Evolutionary conservation across 2,797 vertebrate species (phyloP).

Genomic region (Gorsachius magnificus): DNA sequence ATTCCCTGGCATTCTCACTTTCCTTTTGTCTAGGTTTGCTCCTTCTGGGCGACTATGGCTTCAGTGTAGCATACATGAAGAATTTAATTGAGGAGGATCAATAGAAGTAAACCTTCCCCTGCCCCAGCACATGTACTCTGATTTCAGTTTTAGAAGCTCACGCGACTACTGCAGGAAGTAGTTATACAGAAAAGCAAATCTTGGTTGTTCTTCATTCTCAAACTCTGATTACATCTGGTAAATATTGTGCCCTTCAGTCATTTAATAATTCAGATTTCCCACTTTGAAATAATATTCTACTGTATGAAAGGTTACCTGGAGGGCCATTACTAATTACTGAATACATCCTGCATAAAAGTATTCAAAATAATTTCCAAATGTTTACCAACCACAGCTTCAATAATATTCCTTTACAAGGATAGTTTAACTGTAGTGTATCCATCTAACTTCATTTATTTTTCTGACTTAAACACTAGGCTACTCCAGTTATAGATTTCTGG

Average conservation of each 20-base stretch:
- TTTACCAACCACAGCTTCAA: conserved; percentile 31
- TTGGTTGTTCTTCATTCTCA: conserved; percentile 18
- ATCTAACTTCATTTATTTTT: conserved; percentile 13
- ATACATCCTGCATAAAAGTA: conserved; percentile 54
- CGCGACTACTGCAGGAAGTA: neutral
- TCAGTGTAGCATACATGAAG: neutral
- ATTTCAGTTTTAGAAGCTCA: neutral
- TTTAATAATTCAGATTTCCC: conserved; percentile 56
- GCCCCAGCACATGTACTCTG: neutral
- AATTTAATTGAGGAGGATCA: neutral
- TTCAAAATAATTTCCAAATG: conserved; percentile 44
- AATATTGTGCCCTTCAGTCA: conserved; percentile 52
- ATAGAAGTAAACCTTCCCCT: neutral
- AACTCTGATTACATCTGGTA: conserved; percentile 27
- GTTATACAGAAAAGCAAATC: neutral
- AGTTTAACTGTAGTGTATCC: neutral
- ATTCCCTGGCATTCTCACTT: neutral
- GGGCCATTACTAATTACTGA: conserved; percentile 63
- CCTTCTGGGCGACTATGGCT: neutral
- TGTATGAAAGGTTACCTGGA: conserved; percentile 56
- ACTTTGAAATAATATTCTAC: conserved; percentile 50
- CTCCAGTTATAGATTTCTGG: conserved; percentile 9
- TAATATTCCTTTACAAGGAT: neutral
- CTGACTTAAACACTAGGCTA: neutral
- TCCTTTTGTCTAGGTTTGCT: neutral